Base-by-base conservation (phyloP, 2,888 invertebrate genomes). In the Diogma glabrata region DNA sequence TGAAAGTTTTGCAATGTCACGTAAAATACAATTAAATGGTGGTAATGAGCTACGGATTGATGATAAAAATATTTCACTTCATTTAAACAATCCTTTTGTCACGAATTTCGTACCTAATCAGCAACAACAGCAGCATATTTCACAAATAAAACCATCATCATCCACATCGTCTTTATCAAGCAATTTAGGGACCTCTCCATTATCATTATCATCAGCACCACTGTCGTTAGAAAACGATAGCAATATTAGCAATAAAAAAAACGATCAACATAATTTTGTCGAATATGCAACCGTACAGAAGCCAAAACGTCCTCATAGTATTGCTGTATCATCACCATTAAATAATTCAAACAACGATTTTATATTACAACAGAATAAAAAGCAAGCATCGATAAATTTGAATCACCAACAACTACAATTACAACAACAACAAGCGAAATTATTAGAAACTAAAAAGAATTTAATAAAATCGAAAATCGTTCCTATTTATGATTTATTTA, bases 261-360 rank as follows among this genome's bases (percentile, higher is more conserved):
- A n/a, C n/a, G n/a, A n/a, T n/a, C n/a, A 43, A 22, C 23, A 22
- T 22, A 43, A 43, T 22, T 8, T 22, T 20, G 22, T 9, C 14
- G n/a, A 14, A 6, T n/a, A 20, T 7, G 23, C 43, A 22, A n/a
- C n/a, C n/a, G n/a, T n/a, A n/a, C n/a, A n/a, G n/a, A 43, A 43
- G 62, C 55, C 71, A 58, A 67, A 74, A 56, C 63, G 81, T 50
- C 81, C 82, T 33, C 80, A 78, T 65, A 81, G 81, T 60, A 76
- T 81, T 59, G 81, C 81, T 54, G 71, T 75, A 24, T 67, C 69
- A 46, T 49, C 56, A 8, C 53, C 47, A 26, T 51, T 38, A 51
- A 53, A 51, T 30, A 17, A 23, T 53, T 53, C 19, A 46, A 47
- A 40, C 53, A 54, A 55, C 53, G 57, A 56, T 50, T 53, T 55